Conservation (phyloP, 2,113 vertebrate genomes). For the Reinhardtius hippoglossoides region DNA sequence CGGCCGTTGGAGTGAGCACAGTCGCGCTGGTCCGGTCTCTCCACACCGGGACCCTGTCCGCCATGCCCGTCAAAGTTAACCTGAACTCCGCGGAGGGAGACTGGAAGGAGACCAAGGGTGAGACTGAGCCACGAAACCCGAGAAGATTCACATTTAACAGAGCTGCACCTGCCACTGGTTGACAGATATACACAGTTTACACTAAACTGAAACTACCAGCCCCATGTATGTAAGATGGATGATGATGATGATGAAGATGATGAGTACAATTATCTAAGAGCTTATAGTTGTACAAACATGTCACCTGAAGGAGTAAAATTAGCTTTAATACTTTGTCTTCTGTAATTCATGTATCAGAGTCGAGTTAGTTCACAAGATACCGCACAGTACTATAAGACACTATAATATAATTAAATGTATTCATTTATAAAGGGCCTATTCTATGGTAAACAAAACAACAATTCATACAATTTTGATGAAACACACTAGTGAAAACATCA, state of each 20-base stretch:
- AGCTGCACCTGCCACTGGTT: conserved; percentile 2
- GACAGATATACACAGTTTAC: neutral
- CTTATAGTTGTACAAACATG: too few species aligned
- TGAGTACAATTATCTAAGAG: too few species aligned
- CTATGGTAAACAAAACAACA: too few species aligned
- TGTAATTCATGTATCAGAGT: too few species aligned
- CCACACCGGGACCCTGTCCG: conserved; percentile 66
- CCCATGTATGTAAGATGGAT: neutral
- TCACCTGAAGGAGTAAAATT: too few species aligned
- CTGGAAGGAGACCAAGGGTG: conserved; percentile 83
- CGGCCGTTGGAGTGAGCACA: conserved; percentile 63
- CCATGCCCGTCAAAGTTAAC: conserved; percentile 75
- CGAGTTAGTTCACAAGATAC: too few species aligned
- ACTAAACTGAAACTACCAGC: neutral
- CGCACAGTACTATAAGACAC: too few species aligned
- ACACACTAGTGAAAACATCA: too few species aligned
- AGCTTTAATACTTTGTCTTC: too few species aligned
- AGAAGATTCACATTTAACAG: conserved; percentile 17
- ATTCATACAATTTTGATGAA: too few species aligned
- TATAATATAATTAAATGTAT: too few species aligned
- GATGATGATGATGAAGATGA: neutral
- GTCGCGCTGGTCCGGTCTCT: conserved; percentile 61
- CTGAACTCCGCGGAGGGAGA: conserved; percentile 72
- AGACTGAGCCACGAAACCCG: conserved; percentile 41
- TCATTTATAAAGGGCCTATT: too few species aligned